Conservation (phyloP, 1,140 invertebrate genomes). For the Coelopa frigida region DNA sequence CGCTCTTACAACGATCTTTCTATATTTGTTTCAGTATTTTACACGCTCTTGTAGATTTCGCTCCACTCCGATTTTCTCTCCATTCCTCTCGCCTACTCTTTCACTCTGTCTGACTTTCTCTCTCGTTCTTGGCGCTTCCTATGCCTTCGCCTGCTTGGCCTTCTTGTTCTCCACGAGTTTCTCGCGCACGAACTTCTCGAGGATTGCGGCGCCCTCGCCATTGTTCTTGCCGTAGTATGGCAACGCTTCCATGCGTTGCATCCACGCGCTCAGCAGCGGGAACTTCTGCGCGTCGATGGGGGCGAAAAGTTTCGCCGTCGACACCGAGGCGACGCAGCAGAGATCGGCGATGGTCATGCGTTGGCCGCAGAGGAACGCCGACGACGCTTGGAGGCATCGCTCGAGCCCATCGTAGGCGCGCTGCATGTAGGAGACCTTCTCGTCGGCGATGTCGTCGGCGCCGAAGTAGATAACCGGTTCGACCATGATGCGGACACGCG, state of each 20-base stretch:
- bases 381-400: constrained; percentile 37
- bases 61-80: too few relatives aligned
- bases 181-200: constrained; percentile 27
- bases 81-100: too few relatives aligned
- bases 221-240: constrained; percentile 43
- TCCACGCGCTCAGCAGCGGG: constrained; percentile 42
- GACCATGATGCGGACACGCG: constrained; percentile 47
- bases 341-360: constrained; percentile 50
- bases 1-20: too few relatives aligned
- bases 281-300: constrained; percentile 36
- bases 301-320: constrained; percentile 35
- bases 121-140: too few relatives aligned
- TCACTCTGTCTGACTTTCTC: too few relatives aligned
- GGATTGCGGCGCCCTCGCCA: constrained; percentile 27
- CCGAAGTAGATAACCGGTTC: constrained; percentile 35
- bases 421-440: constrained; percentile 39
- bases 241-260: constrained; percentile 35
- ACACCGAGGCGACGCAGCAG: constrained; percentile 41
- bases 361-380: constrained; percentile 44
- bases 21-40: too few relatives aligned
- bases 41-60: too few relatives aligned
- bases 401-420: constrained; percentile 48
- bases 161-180: constrained; percentile 18
- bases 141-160: too few relatives aligned
- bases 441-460: constrained; percentile 16